Conservation (phyloP, 2,113 vertebrate genomes). For the Ammodytes marinus region DNA sequence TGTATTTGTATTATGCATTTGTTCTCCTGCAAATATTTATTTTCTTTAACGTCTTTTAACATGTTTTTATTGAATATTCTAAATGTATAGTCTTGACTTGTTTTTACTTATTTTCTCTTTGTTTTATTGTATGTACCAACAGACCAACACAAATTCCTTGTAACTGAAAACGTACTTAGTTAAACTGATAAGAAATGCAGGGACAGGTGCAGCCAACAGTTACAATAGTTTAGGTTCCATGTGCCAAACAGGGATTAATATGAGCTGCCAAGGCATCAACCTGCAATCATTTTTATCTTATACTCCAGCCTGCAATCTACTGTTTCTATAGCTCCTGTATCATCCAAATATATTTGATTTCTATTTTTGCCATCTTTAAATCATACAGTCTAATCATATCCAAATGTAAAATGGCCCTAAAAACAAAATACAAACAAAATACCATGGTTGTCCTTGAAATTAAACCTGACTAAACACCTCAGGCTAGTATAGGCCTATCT, state of each 20-base stretch:
- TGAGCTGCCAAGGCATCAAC: background rate
- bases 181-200: no score
- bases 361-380: background rate
- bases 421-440: background rate
- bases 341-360: background rate
- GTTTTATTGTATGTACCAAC: no score
- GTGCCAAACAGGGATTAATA: background rate
- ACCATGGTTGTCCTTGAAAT: background rate
- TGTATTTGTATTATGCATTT: no score
- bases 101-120: no score
- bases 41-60: no score
- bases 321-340: background rate
- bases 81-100: no score
- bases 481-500: background rate
- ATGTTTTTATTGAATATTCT: no score
- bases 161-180: no score
- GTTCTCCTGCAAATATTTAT: no score
- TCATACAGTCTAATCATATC: background rate
- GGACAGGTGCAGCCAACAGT: background rate
- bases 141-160: no score
- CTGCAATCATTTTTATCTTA: background rate
- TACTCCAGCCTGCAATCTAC: background rate
- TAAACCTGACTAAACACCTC: slow-evolving; percentile 25
- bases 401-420: background rate
- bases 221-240: background rate